Evolutionary conservation across 2,113 vertebrate genomes (phyloP), one percentile per base, ranked within the genome.

Genomic region (Hoplias malabaricus): DNA sequence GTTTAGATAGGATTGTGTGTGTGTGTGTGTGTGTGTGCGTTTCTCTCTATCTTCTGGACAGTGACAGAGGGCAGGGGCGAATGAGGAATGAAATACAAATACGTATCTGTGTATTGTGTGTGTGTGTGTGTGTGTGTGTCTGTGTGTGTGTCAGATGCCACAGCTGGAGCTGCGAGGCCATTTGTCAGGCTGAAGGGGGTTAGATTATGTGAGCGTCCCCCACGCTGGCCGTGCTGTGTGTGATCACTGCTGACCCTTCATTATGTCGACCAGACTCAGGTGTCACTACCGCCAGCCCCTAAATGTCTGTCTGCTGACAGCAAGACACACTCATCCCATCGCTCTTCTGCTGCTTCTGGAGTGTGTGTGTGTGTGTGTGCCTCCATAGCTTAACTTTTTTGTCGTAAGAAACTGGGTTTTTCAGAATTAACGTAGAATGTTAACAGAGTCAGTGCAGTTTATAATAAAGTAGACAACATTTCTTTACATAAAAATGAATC

Each of bases 201-300:
- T 99, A 96, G 96, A 97, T 98, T 98, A 98, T 94, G 93, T 93
- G 88, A 90, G 91, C 93, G 92, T 95, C 94, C 92, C 93, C 92
- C 38, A 90, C 93, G 92, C 93, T 93, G 92, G 92, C 93, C 89
- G 93, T 93, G 92, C 95, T 90, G 93, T 96, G 96, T 96, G 96
- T 96, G 96, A 98, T 97, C 96, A 96, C 93, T 88, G 89, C 93
- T 97, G 97, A 98, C 96, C 96, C 95, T 98, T 96, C 98, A 99
- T 99, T 98, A 99, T 98, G 96, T 98, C 95, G 95, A 93, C 88
- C 90, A 91, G 88, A 94, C 95, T 93, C 90, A 94, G 93, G 94
- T 97, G 96, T 91, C 90, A 92, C 82, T 80, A 81, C 82, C 62
- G 83, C 82, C 83, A 87, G 87, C 88, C 88, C 87, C 87, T 90